Conservation (phyloP, 2,797 vertebrate genomes). For the Chelon labrosus region DNA sequence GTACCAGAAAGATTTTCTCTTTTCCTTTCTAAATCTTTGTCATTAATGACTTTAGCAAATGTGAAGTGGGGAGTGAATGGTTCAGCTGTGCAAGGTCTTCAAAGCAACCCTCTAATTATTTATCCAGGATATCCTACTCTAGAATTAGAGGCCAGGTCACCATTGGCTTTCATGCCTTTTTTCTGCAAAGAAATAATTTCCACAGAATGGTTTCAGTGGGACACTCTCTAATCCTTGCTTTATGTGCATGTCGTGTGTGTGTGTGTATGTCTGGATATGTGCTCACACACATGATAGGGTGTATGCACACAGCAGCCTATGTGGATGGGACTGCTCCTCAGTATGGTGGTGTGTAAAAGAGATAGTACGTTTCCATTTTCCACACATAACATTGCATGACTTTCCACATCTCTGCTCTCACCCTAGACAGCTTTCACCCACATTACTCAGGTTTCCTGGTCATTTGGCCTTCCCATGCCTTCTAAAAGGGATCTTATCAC, state of each 20-base stretch:
- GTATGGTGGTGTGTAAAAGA: slow-evolving; percentile 63
- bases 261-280: slow-evolving; percentile 19
- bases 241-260: slow-evolving; percentile 35
- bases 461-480: slow-evolving; percentile 79
- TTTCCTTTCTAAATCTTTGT: slow-evolving; percentile 85
- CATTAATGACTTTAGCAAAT: slow-evolving; percentile 91
- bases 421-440: slow-evolving; percentile 75
- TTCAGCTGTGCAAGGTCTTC: slow-evolving; percentile 77
- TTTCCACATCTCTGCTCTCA: slow-evolving; percentile 70
- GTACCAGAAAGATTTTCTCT: slow-evolving; percentile 84
- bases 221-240: slow-evolving; percentile 74
- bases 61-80: slow-evolving; percentile 82
- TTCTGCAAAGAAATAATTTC: slow-evolving; percentile 80
- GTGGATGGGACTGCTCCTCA: slow-evolving; percentile 52
- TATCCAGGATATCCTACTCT: slow-evolving; percentile 87
- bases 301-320: slow-evolving; percentile 37
- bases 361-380: slow-evolving; percentile 76
- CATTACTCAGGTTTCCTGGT: slow-evolving; percentile 79
- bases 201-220: slow-evolving; percentile 78
- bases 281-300: slow-evolving; percentile 26
- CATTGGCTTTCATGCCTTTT: slow-evolving; percentile 75
- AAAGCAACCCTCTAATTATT: slow-evolving; percentile 87
- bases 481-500: slow-evolving; percentile 82
- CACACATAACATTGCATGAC: slow-evolving; percentile 75
- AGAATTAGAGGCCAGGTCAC: slow-evolving; percentile 83